Evolutionary conservation across 53 echinoderm and acorn worm species (phyloP).

Genomic region (Astropecten irregularis): DNA sequence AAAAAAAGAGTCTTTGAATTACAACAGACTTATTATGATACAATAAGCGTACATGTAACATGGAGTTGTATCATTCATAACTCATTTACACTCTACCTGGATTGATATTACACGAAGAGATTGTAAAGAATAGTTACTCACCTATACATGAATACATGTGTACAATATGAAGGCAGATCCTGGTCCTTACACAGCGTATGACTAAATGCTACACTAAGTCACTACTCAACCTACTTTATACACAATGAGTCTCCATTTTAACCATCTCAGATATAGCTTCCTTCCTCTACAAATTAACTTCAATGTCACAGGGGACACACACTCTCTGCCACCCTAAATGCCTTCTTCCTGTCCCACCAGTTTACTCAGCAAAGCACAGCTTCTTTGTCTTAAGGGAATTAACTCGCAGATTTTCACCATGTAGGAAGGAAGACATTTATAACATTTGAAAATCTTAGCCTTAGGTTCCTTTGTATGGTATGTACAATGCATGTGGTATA

Average conservation of each 20-base stretch:
- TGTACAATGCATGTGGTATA: neutral
- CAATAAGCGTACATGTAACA: no score
- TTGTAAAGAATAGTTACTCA: no score
- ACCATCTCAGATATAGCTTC: slow-evolving; percentile 42
- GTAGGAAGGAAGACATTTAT: slow-evolving; percentile 52
- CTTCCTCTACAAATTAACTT: slow-evolving; percentile 51
- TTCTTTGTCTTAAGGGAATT: slow-evolving; percentile 47
- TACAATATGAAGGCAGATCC: neutral
- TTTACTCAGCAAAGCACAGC: slow-evolving; percentile 46
- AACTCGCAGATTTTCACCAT: slow-evolving; percentile 32
- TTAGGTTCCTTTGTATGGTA: slow-evolving; percentile 9
- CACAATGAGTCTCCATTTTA: slow-evolving; percentile 23
- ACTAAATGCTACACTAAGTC: slow-evolving; percentile 17
- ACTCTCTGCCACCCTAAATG: slow-evolving; percentile 12
- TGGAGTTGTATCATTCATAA: no score
- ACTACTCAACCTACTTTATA: slow-evolving; percentile 18
- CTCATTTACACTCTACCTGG: no score
- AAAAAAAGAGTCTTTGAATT: no score
- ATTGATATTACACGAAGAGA: no score
- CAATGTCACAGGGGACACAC: slow-evolving; percentile 37
- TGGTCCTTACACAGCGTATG: neutral
- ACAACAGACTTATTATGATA: no score
- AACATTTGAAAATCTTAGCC: slow-evolving; percentile 2
- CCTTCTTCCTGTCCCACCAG: slow-evolving; percentile 34
- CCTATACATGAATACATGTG: no score